Evolutionary conservation across 2,797 vertebrate species (phyloP).

Genomic region (Cyprinella venusta): DNA sequence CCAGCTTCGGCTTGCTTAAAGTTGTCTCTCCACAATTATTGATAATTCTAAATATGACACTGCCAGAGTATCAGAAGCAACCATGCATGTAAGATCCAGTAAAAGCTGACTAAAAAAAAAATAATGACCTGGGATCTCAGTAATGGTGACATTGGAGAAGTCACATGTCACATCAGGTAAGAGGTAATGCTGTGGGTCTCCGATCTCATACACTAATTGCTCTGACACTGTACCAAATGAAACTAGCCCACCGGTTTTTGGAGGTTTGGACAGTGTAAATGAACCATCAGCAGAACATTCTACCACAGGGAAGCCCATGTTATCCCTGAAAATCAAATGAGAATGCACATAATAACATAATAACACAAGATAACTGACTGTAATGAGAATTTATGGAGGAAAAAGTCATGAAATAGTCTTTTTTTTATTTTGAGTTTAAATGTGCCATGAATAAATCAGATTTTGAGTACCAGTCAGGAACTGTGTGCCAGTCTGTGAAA

Average conservation of each 20-base stretch:
- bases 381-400: background rate
- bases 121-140: constrained; percentile 81
- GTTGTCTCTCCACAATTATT: background rate
- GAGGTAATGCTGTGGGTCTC: constrained; percentile 80
- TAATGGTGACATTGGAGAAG: constrained; percentile 84
- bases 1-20: background rate
- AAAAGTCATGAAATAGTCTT: background rate
- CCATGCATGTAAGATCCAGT: background rate
- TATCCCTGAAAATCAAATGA: constrained; percentile 76
- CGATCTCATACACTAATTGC: constrained; percentile 88
- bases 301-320: constrained; percentile 85
- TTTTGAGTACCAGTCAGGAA: constrained; percentile 80
- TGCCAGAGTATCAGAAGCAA: background rate
- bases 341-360: background rate
- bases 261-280: constrained; percentile 83
- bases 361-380: background rate
- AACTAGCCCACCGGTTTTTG: constrained; percentile 80
- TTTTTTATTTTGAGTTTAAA: background rate
- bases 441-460: background rate
- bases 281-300: constrained; percentile 82
- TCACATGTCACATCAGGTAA: constrained; percentile 87
- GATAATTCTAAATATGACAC: background rate
- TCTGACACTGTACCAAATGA: constrained; percentile 85
- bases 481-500: constrained; percentile 86
- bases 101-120: background rate